Evolutionary conservation across 2,888 invertebrate genomes (phyloP).

Genomic region (Cryptocephalus moraei): DNA sequence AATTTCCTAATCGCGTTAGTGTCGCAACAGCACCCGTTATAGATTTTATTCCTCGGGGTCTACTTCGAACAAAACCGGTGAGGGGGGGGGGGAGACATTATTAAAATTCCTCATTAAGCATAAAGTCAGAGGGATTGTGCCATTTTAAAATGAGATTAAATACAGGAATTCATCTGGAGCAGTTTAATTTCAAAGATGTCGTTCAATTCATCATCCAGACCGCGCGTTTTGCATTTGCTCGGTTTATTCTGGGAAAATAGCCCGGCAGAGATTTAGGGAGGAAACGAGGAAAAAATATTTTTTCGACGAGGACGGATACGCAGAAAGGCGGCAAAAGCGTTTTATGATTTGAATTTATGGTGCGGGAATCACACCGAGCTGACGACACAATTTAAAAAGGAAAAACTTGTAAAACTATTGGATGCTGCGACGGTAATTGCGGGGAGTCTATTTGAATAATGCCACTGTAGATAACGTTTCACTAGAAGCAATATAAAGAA

Average conservation of each 20-base stretch:
- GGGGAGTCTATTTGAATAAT: no score
- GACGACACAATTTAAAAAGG: no score
- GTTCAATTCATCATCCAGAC: conserved; percentile 15
- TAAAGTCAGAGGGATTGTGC: not conserved
- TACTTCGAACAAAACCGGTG: no score
- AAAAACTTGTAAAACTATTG: no score
- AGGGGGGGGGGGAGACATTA: conserved; percentile 1
- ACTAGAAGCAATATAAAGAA: no score
- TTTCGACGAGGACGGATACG: conserved; percentile 3
- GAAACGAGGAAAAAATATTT: conserved; percentile 10
- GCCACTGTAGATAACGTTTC: no score
- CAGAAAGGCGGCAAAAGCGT: not conserved
- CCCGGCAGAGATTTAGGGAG: not conserved
- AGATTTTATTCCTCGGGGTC: no score
- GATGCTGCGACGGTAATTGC: no score
- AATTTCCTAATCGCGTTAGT: no score
- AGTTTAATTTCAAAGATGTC: conserved; percentile 18
- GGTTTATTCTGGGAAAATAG: no score
- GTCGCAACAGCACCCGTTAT: no score
- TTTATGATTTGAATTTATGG: conserved; percentile 1
- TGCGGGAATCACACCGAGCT: no score
- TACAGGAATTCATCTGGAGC: conserved; percentile 3
- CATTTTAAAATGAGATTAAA: conserved; percentile 1
- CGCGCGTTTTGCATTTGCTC: not conserved
- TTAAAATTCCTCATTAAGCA: conserved; percentile 3